Base-by-base conservation (phyloP, 1,140 invertebrate genomes). In the Vollenhovia emeryi region DNA sequence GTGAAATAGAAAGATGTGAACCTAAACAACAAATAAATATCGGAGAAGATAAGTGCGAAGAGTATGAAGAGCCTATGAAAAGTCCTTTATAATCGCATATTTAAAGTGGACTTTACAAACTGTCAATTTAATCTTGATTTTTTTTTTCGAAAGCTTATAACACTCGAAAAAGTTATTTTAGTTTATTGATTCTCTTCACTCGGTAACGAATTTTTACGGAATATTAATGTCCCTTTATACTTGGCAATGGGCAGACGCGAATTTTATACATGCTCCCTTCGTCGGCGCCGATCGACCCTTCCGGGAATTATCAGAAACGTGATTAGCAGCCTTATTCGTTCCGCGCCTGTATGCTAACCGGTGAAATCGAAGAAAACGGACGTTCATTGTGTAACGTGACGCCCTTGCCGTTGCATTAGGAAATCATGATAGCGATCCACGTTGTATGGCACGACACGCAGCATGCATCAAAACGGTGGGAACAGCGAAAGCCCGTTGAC, bases 361-460 rank as follows among this genome's bases (percentile, higher is more conserved):
- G 91, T 92, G 90, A 92, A 92, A 92, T 91, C 86, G 78, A 91
- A 91, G 89, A 91, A 92, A 91, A 92, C 88, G 86, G 24, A 84
- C 57, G 50, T 60, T 66, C 75, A 85, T 89, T 89, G 88, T 89
- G 59, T 52, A 89, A 89, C 36, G 62, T 9, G 52, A 89, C 40
- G 78, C 36, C 52, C 36, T 75, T 84, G 74, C 62, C 74, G 84
- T 55, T 3, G 2, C 85, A 69, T 68, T 89, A 57, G 74, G 48
- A 89, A 89, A 89, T 87, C 78, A 78, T 84, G 59, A 43, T 60
- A 60, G 74, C 78, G 15, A 89, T 89, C 40, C 87, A 84, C 79
- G 76, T 86, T 30, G 71, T 15, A 27, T 9, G 15, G 59, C 0
- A 24, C n/a, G 62, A n/a, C 27, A 83, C 84, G 79, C 57, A 30